A percentile compares a stretch with the other conserved stretches of the same genome.
Conservation (phyloP, 2,113 vertebrate genomes). For the Poecile atricapillus region DNA sequence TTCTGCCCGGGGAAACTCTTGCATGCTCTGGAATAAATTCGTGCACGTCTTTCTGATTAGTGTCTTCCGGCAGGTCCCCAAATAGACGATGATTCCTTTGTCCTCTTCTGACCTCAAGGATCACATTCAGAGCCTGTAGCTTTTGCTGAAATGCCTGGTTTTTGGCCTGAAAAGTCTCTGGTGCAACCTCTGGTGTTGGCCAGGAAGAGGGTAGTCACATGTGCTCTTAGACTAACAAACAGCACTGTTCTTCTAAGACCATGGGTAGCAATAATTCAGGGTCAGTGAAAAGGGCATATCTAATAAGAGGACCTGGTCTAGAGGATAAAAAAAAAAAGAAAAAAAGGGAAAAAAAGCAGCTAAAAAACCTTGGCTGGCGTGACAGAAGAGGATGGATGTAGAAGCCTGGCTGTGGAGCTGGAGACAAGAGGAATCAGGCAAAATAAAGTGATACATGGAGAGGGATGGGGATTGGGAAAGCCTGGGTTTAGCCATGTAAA, state of each 20-base stretch:
- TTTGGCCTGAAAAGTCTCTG: constrained; percentile 42
- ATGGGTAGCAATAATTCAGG: constrained; percentile 68
- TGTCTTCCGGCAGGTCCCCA: constrained; percentile 13
- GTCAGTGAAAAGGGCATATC: constrained; percentile 63
- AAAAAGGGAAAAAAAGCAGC: fast-evolving
- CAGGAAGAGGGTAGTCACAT: constrained; percentile 54
- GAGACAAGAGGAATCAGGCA: background rate
- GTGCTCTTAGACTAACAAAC: constrained; percentile 67
- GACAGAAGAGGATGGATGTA: background rate
- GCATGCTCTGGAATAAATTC: background rate
- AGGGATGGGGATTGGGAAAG: background rate
- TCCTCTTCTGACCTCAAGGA: background rate
- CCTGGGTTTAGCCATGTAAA: background rate
- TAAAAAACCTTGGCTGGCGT: background rate
- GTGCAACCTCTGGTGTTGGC: constrained; percentile 42
- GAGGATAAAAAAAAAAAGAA: background rate
- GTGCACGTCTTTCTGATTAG: background rate
- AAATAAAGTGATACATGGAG: background rate
- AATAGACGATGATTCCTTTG: background rate
- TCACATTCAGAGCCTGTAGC: background rate
- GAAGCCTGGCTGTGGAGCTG: background rate
- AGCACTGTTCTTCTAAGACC: constrained; percentile 62
- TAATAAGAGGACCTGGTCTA: constrained; percentile 39
- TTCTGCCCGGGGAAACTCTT: background rate
- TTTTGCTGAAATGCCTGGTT: constrained; percentile 13